Conservation (phyloP, 2,113 vertebrate species). For the Oenanthe oenanthe region DNA sequence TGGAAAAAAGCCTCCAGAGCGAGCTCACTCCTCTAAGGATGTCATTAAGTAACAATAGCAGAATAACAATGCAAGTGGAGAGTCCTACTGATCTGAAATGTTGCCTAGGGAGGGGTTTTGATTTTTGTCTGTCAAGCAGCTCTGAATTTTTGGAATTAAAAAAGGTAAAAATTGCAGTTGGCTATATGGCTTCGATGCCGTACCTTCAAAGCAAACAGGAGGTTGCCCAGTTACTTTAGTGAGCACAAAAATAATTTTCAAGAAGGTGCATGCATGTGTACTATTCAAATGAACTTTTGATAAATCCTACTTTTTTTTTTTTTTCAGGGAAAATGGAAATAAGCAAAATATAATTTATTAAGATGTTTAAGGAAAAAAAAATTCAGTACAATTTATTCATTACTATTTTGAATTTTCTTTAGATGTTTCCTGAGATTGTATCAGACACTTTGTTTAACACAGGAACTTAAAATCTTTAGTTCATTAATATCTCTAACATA, state of each 20-base stretch:
- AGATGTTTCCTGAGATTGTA: conserved; percentile 71
- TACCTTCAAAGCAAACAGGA: background rate
- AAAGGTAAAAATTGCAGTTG: background rate
- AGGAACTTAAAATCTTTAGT: conserved; percentile 41
- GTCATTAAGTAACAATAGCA: background rate
- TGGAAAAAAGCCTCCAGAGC: background rate
- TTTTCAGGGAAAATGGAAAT: conserved; percentile 78
- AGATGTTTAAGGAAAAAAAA: conserved; percentile 66
- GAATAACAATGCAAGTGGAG: background rate
- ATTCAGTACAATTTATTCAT: conserved; percentile 45
- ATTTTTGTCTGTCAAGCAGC: background rate
- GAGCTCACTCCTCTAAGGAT: background rate
- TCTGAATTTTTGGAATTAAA: background rate
- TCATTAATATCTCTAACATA: conserved; percentile 51
- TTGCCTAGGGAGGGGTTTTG: background rate
- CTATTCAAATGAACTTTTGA: conserved; percentile 17
- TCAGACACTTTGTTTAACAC: conserved; percentile 47
- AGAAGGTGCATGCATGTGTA: background rate
- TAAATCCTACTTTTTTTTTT: background rate
- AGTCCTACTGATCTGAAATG: background rate
- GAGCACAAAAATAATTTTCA: background rate
- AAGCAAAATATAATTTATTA: conserved; percentile 84
- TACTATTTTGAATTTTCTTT: conserved; percentile 69
- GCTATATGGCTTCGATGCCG: fast-evolving
- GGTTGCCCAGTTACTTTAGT: background rate